Percentiles rank a stretch among this genome's conserved stretches.
Evolutionary conservation across 2,113 vertebrate species (phyloP).

Genomic region (Rhombomys opimus): DNA sequence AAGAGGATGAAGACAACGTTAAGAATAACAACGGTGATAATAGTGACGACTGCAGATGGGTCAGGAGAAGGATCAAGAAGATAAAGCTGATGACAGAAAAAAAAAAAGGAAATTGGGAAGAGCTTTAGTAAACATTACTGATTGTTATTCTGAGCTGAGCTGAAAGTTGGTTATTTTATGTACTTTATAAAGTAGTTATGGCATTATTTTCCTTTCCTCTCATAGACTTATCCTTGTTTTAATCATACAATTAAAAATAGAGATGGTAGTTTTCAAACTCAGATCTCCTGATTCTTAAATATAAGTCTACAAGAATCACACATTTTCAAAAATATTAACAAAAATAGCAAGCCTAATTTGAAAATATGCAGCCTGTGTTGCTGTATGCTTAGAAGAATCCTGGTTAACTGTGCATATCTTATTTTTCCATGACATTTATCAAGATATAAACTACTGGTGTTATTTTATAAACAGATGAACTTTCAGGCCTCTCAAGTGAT

Average conservation of each 20-base stretch:
- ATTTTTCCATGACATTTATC: neutral
- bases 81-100: neutral
- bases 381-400: neutral
- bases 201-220: neutral
- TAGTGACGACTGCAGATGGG: neutral
- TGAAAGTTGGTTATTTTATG: neutral
- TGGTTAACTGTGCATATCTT: neutral
- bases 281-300: neutral
- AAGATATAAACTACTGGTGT: neutral
- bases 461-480: neutral
- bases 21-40: neutral
- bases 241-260: neutral
- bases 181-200: neutral
- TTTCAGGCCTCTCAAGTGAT: neutral
- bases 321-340: conserved; percentile 22
- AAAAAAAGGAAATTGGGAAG: neutral
- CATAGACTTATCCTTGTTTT: neutral
- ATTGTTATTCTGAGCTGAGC: neutral
- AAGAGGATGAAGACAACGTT: neutral
- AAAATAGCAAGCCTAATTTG: neutral
- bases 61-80: neutral
- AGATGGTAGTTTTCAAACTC: neutral
- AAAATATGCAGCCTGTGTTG: neutral
- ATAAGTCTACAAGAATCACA: neutral
- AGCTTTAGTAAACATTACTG: neutral